Conservation (phyloP, 2,888 invertebrate genomes). For the Syrphus vitripennis region DNA sequence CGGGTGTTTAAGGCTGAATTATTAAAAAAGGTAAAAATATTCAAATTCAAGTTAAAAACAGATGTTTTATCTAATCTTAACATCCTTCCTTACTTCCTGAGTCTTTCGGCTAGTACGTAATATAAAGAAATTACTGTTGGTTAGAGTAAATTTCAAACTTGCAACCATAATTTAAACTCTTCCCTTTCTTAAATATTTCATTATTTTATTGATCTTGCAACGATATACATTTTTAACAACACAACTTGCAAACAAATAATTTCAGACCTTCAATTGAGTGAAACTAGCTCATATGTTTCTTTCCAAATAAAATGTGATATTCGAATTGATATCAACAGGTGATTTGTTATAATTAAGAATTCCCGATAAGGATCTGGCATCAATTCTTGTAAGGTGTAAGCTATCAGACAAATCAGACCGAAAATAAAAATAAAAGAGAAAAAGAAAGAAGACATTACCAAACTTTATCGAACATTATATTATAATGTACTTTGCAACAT, state of each 20-base stretch:
- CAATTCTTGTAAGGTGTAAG: conserved; percentile 23
- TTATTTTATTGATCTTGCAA: not conserved
- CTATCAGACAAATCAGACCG: conserved; percentile 2
- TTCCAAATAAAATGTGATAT: not conserved
- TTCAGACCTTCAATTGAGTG: not conserved
- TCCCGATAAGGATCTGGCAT: conserved; percentile 18
- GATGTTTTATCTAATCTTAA: no score
- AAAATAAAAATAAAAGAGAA: not conserved
- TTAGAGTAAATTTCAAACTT: no score
- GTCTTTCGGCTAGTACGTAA: no score
- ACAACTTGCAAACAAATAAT: not conserved
- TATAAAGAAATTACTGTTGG: no score
- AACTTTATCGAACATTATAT: conserved; percentile 26
- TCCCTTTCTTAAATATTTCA: not conserved
- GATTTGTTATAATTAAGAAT: conserved; percentile 27
- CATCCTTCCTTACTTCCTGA: no score
- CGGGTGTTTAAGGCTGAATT: no score
- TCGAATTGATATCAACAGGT: conserved; percentile 6
- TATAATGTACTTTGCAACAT: conserved; percentile 29
- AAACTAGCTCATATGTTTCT: not conserved
- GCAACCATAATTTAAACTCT: not conserved
- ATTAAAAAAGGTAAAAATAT: no score
- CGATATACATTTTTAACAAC: not conserved
- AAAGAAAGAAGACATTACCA: conserved; percentile 8
- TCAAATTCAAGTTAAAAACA: no score